phyloP scores from a whole-genome alignment of 2,888 invertebrate species.

The Palloptera scutellata region DNA sequence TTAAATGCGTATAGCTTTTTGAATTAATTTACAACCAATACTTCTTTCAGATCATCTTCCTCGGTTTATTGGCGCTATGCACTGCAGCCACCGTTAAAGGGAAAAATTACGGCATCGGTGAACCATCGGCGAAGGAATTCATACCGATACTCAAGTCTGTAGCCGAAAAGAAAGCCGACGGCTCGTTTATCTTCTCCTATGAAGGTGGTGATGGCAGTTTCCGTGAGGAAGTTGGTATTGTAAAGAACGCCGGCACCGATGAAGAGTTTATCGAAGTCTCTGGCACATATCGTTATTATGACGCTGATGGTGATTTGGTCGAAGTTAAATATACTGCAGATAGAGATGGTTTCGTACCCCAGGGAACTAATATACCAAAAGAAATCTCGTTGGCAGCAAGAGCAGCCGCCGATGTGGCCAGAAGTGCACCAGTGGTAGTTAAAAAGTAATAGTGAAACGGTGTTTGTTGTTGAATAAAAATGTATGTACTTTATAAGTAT shows the following conservation, averaged over 20 bases:
- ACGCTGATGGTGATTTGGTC: constrained; percentile 54
- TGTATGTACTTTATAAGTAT: background rate
- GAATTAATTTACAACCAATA: too few species aligned
- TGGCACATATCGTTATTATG: constrained; percentile 60
- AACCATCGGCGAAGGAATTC: constrained; percentile 28
- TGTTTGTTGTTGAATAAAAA: background rate
- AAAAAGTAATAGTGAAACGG: constrained; percentile 1
- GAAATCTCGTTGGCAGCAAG: constrained; percentile 54
- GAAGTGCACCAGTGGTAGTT: constrained; percentile 15
- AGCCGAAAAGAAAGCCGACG: constrained; percentile 50
- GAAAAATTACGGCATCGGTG: constrained; percentile 1
- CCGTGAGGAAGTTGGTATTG: constrained; percentile 51
- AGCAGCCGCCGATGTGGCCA: constrained; percentile 49
- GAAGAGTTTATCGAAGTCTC: constrained; percentile 54
- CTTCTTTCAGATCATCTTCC: too few species aligned
- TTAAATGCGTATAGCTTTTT: too few species aligned
- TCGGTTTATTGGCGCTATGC: constrained; percentile 6
- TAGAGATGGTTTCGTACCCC: constrained; percentile 61
- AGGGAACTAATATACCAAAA: constrained; percentile 53
- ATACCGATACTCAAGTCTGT: constrained; percentile 50
- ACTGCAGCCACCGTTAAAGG: constrained; percentile 4
- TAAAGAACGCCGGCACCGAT: constrained; percentile 54
- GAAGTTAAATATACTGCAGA: constrained; percentile 61
- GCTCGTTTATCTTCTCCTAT: constrained; percentile 55
- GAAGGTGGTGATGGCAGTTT: constrained; percentile 55